Conservation (phyloP, 2,888 invertebrate genomes). For the Eubasilissa splendida region DNA sequence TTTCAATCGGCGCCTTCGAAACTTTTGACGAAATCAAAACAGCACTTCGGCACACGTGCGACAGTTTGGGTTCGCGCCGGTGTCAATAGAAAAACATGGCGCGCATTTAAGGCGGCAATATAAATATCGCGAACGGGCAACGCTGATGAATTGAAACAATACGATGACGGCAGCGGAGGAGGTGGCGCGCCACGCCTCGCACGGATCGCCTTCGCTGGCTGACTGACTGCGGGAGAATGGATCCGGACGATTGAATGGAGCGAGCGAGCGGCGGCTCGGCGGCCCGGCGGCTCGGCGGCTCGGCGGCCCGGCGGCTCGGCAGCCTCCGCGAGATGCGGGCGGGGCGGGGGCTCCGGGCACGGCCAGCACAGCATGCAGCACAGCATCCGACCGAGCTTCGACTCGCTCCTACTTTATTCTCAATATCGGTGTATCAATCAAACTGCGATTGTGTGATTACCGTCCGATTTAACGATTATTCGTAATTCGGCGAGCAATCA, state of each 20-base stretch:
- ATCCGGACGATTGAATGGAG: slow-evolving; percentile 11
- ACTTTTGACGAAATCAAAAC: slow-evolving; percentile 13
- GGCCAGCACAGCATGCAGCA: not conserved
- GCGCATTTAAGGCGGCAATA: not conserved
- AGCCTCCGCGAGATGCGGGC: slow-evolving; percentile 24
- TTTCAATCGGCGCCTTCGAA: slow-evolving; percentile 11
- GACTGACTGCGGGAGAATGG: slow-evolving; percentile 13
- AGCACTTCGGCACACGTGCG: not conserved
- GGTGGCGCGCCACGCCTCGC: not conserved
- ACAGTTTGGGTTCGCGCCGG: slow-evolving; percentile 7
- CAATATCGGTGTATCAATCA: too few species aligned
- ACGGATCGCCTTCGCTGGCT: slow-evolving; percentile 10
- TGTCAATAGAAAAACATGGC: not conserved
- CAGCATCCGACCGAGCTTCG: not conserved
- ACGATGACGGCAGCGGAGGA: not conserved
- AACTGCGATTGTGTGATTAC: too few species aligned
- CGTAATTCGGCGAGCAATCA: too few species aligned
- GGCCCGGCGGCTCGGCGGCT: slow-evolving; percentile 17
- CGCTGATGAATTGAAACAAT: slow-evolving; percentile 7
- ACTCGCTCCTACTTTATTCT: too few species aligned
- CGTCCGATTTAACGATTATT: too few species aligned
- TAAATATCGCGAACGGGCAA: not conserved
- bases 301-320: slow-evolving; percentile 2
- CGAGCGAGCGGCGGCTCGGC: not conserved
- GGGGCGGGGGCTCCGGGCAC: slow-evolving; percentile 15